A percentile compares a stretch with the other conserved stretches of the same genome.
Conservation (phyloP, 2,888 invertebrate genomes). For the Drosophila neonasuta region DNA sequence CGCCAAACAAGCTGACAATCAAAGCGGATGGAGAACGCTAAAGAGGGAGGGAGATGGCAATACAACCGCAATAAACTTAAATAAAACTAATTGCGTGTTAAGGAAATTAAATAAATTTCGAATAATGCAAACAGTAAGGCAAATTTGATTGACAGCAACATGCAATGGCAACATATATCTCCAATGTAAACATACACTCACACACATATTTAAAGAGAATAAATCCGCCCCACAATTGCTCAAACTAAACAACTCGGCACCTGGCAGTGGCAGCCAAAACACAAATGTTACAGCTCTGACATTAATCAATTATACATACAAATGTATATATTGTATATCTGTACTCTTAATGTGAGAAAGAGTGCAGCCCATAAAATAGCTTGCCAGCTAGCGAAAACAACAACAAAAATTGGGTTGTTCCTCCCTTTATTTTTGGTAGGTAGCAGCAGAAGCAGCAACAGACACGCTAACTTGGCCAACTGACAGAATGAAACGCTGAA, state of each 20-base stretch:
- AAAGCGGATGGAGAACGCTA: slow-evolving; percentile 18
- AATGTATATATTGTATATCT: slow-evolving; percentile 19
- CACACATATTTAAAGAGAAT: slow-evolving; percentile 10
- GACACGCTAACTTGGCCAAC: slow-evolving; percentile 67
- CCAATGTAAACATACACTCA: slow-evolving; percentile 22
- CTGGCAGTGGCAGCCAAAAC: slow-evolving; percentile 58
- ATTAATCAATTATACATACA: slow-evolving; percentile 66
- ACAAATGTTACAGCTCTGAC: slow-evolving; percentile 65
- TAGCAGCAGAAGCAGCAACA: slow-evolving; percentile 28
- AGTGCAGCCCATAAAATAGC: slow-evolving; percentile 34
- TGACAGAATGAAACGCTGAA: slow-evolving; percentile 60
- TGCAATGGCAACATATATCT: slow-evolving; percentile 57
- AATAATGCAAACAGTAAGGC: slow-evolving; percentile 74
- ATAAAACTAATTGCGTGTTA: slow-evolving; percentile 78
- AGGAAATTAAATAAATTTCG: slow-evolving; percentile 74
- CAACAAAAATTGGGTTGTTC: slow-evolving; percentile 58
- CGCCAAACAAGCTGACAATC: slow-evolving; percentile 67
- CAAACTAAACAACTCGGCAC: slow-evolving; percentile 70
- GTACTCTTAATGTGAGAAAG: slow-evolving; percentile 31
- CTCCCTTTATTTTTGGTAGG: slow-evolving; percentile 53
- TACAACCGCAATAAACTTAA: slow-evolving; percentile 76
- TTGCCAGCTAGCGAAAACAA: slow-evolving; percentile 7
- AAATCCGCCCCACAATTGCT: slow-evolving; percentile 47
- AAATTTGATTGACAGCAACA: slow-evolving; percentile 76
- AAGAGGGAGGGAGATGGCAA: slow-evolving; percentile 46